phyloP scores from a whole-genome alignment of 1,140 invertebrate species.

The Danaus melanippus region DNA sequence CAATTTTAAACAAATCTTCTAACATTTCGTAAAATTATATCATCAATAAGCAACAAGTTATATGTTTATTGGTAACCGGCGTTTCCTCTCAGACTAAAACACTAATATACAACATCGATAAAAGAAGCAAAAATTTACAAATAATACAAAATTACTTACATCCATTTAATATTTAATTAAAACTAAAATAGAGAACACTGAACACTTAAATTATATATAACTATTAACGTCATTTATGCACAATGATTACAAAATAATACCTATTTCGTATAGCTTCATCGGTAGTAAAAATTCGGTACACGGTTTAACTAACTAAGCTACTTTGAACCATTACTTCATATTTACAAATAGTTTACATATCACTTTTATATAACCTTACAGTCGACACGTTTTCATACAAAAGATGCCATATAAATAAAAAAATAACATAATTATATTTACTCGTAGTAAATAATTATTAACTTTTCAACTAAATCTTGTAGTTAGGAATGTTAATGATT shows the following conservation, averaged over 20 bases:
- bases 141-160: conserved; percentile 57
- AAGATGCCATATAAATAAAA: too few species aligned
- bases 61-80: conserved; percentile 71
- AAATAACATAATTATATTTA: too few species aligned
- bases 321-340: conserved; percentile 45
- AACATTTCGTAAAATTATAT: conserved; percentile 69
- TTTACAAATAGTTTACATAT: conserved; percentile 65
- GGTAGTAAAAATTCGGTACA: conserved; percentile 65
- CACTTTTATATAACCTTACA: conserved; percentile 35
- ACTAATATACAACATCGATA: conserved; percentile 59
- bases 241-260: conserved; percentile 42
- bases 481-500: conserved; percentile 5
- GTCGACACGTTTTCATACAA: conserved; percentile 14
- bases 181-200: conserved; percentile 61
- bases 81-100: conserved; percentile 70
- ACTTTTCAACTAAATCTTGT: neutral
- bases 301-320: conserved; percentile 36
- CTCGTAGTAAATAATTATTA: too few species aligned
- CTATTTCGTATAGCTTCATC: conserved; percentile 48
- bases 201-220: conserved; percentile 46
- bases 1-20: conserved; percentile 60
- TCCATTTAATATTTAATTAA: conserved; percentile 37
- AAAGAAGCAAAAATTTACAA: conserved; percentile 63
- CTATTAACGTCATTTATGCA: conserved; percentile 43
- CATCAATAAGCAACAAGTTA: conserved; percentile 70